Evolutionary conservation across 2,888 invertebrate species (phyloP).

Genomic region (Thera britannica): DNA sequence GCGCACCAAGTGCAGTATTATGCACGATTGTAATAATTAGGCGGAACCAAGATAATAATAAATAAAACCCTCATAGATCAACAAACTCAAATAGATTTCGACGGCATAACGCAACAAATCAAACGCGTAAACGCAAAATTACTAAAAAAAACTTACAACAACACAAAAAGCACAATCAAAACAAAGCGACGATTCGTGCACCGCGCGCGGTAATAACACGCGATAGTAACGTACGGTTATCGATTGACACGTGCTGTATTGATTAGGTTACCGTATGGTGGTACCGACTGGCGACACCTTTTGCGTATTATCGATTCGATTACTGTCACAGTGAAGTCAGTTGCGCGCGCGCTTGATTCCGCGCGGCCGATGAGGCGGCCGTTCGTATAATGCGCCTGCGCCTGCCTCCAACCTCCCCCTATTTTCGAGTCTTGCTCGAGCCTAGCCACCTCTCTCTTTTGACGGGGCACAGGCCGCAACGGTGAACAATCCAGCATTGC

Average conservation of each 20-base stretch:
- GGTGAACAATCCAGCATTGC: constrained; percentile 53
- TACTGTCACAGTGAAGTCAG: constrained; percentile 10
- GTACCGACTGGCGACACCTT: not conserved
- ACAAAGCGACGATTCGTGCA: constrained; percentile 38
- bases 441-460: constrained; percentile 81
- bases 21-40: no score
- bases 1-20: not conserved
- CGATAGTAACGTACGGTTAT: constrained; percentile 31
- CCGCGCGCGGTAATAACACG: constrained; percentile 29
- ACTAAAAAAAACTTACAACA: constrained; percentile 13
- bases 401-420: constrained; percentile 74
- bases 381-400: constrained; percentile 80
- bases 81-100: constrained; percentile 4
- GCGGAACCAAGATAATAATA: no score
- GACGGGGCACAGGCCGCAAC: constrained; percentile 56
- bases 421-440: constrained; percentile 57
- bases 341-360: constrained; percentile 67
- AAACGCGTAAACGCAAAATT: not conserved
- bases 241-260: constrained; percentile 31
- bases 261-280: constrained; percentile 1
- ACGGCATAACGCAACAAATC: constrained; percentile 6
- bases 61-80: no score
- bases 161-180: constrained; percentile 26
- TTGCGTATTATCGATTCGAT: constrained; percentile 17
- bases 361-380: constrained; percentile 78